phyloP scores from a whole-genome alignment of 1,140 invertebrate genomes.

The Matsumurasca onukii region DNA sequence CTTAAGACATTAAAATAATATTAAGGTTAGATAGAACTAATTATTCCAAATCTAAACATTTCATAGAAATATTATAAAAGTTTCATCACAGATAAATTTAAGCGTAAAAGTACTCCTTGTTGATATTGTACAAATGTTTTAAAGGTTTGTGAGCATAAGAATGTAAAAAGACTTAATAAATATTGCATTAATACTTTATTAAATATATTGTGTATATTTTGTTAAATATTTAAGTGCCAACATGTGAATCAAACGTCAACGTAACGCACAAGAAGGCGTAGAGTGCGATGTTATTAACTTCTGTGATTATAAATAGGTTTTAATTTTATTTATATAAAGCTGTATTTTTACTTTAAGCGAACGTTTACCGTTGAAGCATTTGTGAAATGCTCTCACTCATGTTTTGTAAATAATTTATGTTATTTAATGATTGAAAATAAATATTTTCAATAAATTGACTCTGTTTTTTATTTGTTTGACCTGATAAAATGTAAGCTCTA shows the following conservation, averaged over 20 bases:
- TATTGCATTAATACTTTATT: not conserved
- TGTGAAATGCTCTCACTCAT: not conserved
- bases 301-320: slow-evolving; percentile 21
- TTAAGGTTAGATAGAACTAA: too few species aligned
- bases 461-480: too few species aligned
- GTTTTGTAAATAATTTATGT: slow-evolving; percentile 23
- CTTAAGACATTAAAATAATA: not conserved
- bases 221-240: slow-evolving; percentile 23
- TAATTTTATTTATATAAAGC: slow-evolving; percentile 16
- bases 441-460: not conserved
- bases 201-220: slow-evolving; percentile 4
- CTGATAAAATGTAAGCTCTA: too few species aligned
- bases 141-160: not conserved
- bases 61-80: too few species aligned
- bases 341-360: not conserved
- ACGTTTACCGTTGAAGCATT: not conserved
- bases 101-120: too few species aligned
- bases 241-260: not conserved
- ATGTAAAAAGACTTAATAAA: slow-evolving; percentile 21
- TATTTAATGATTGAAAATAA: slow-evolving; percentile 18
- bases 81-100: too few species aligned
- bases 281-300: slow-evolving; percentile 11
- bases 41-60: not conserved
- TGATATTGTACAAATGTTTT: slow-evolving; percentile 9
- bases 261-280: not conserved